phyloP scores from a whole-genome alignment of 1,140 invertebrate genomes.

The Drosophila leontia region DNA sequence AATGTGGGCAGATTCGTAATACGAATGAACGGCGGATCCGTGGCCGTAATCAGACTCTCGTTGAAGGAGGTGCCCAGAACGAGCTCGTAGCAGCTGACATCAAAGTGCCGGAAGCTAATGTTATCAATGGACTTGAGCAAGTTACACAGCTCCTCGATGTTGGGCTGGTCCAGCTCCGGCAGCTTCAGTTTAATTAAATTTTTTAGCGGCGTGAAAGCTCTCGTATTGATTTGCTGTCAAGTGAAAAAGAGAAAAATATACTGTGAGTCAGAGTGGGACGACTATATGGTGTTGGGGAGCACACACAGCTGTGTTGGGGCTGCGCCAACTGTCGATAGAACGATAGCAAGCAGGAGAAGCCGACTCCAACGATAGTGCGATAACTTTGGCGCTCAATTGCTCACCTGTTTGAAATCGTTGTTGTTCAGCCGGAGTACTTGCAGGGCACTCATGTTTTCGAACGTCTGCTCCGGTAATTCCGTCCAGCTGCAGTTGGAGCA shows the following conservation, averaged over 20 bases:
- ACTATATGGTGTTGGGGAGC: conserved; percentile 25
- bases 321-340: conserved; percentile 37
- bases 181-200: conserved; percentile 78
- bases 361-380: conserved; percentile 11
- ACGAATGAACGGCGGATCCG: conserved; percentile 60
- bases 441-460: conserved; percentile 85
- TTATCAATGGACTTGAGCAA: conserved; percentile 75
- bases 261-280: conserved; percentile 51
- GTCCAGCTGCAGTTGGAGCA: conserved; percentile 80
- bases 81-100: conserved; percentile 80
- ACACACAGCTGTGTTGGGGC: conserved; percentile 8
- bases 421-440: conserved; percentile 84
- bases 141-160: conserved; percentile 77
- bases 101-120: conserved; percentile 74
- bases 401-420: conserved; percentile 82
- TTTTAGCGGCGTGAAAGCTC: conserved; percentile 77
- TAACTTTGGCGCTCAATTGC: conserved; percentile 37
- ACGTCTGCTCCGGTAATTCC: conserved; percentile 77
- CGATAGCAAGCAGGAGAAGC: conserved; percentile 27
- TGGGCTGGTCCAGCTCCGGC: conserved; percentile 67
- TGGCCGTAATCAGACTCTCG: conserved; percentile 74
- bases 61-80: conserved; percentile 77
- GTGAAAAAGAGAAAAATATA: conserved; percentile 23
- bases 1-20: conserved; percentile 36
- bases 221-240: conserved; percentile 83